Conservation (phyloP, 2,113 vertebrate genomes). For the Potamarius usumacintae region DNA sequence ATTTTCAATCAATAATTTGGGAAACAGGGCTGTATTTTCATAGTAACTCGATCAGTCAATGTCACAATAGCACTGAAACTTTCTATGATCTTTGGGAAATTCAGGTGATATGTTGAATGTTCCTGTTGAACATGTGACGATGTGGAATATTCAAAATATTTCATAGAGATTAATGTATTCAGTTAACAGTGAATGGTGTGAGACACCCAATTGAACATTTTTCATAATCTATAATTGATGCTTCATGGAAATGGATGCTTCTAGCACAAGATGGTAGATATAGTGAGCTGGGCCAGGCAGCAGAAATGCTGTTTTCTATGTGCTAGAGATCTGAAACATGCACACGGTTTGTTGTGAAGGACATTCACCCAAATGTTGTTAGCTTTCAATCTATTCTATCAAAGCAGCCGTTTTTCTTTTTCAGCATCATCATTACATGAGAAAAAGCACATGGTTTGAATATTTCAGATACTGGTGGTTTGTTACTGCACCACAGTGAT, state of each 20-base stretch:
- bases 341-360: background rate
- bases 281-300: background rate
- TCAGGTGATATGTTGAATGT: too few relatives aligned
- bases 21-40: background rate
- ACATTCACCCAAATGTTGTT: background rate
- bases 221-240: background rate
- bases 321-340: background rate
- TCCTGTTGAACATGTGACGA: too few relatives aligned
- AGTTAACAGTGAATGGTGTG: background rate
- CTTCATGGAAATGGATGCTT: background rate
- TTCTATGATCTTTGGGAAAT: background rate
- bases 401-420: background rate
- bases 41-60: background rate
- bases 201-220: background rate
- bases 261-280: background rate
- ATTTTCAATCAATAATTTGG: background rate
- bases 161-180: background rate
- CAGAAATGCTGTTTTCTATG: background rate
- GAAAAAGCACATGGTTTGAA: background rate
- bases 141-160: background rate
- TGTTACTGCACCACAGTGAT: background rate
- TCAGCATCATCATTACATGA: background rate
- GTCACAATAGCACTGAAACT: background rate
- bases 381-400: background rate
- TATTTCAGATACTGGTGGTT: background rate